A percentile compares a stretch with the other conserved stretches of the same genome.
These are phyloP conservation scores for Sylvilagus bachmani DNA, from an alignment of 2,113 vertebrate genomes.

Conservation along the genomic window DNA sequence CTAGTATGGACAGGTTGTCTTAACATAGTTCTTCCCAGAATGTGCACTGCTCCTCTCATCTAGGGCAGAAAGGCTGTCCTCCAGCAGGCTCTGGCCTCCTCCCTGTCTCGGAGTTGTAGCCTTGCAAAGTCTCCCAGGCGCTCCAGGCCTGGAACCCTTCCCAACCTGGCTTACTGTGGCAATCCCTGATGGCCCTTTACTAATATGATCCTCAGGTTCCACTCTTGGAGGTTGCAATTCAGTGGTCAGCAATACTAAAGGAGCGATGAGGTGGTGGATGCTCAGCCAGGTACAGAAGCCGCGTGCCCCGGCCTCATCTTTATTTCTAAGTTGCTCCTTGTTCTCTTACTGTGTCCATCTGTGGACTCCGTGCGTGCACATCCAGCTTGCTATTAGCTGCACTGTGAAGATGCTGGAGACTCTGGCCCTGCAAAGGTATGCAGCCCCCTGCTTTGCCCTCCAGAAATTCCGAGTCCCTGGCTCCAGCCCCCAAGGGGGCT, in stretches of 20 bases:
- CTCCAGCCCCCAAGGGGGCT: no score
- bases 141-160: background rate
- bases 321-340: background rate
- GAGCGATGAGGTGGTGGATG: background rate
- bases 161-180: background rate
- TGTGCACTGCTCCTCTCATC: background rate
- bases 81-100: background rate
- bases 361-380: background rate
- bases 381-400: background rate
- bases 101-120: background rate
- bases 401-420: background rate
- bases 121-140: background rate
- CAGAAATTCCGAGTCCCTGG: background rate
- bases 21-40: background rate
- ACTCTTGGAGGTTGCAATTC: background rate
- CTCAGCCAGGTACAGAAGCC: background rate
- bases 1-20: background rate
- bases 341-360: background rate
- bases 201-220: background rate
- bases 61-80: background rate
- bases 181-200: background rate
- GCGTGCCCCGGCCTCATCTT: background rate
- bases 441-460: background rate
- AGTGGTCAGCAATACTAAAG: background rate
- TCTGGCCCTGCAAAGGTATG: background rate